A percentile compares a stretch with the other conserved stretches of the same genome.
These are phyloP conservation scores for Tetropium fuscum DNA, from an alignment of 2,888 invertebrate species.

Conservation along the genomic window DNA sequence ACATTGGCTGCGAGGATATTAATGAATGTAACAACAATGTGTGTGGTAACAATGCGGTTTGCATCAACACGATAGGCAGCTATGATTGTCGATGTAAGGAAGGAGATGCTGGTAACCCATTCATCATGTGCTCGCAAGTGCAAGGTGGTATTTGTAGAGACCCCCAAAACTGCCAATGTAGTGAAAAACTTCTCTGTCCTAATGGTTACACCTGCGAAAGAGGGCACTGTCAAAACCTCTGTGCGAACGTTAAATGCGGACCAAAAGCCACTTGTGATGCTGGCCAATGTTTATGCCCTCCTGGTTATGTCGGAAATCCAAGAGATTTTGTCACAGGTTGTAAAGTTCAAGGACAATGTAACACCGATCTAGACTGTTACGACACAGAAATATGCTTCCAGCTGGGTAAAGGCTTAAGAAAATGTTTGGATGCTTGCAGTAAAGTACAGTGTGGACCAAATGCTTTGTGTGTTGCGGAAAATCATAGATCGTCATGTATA, in stretches of 20 bases:
- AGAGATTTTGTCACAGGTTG: slow-evolving; percentile 79
- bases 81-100: slow-evolving; percentile 92
- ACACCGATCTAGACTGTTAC: slow-evolving; percentile 84
- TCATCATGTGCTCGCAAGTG: slow-evolving; percentile 81
- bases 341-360: slow-evolving; percentile 79
- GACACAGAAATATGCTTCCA: slow-evolving; percentile 91
- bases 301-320: slow-evolving; percentile 83
- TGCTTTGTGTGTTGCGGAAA: slow-evolving; percentile 85
- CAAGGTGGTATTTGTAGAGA: slow-evolving; percentile 78
- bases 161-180: slow-evolving; percentile 78
- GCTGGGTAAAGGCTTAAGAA: slow-evolving; percentile 79
- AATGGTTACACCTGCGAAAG: slow-evolving; percentile 80
- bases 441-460: slow-evolving; percentile 92
- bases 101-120: slow-evolving; percentile 88
- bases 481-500: slow-evolving; percentile 87
- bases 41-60: slow-evolving; percentile 87
- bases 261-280: slow-evolving; percentile 85
- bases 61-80: slow-evolving; percentile 90
- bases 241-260: slow-evolving; percentile 82
- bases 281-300: slow-evolving; percentile 83
- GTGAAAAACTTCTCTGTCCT: slow-evolving; percentile 79
- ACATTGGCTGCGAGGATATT: slow-evolving; percentile 83
- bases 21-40: slow-evolving; percentile 85
- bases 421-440: slow-evolving; percentile 89
- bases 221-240: slow-evolving; percentile 82